Base-by-base conservation (phyloP, 2,797 vertebrate species). In the Cercopithecus neglectus region DNA sequence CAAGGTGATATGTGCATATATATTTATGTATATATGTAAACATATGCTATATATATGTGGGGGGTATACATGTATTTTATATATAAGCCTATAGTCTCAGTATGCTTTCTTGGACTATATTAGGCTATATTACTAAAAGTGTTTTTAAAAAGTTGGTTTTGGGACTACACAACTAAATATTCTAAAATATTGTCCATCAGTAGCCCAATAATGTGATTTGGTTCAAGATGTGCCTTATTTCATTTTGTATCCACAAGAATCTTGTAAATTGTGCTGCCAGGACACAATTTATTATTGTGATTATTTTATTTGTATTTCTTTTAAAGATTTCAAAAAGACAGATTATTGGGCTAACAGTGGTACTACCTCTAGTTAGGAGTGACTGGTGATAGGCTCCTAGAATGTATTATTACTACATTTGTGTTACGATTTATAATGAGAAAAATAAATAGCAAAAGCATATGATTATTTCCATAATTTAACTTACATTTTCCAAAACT, bases 381-480 rank as follows among this genome's bases (percentile, higher is more conserved):
- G 61, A 89, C 24, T 98, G 85, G 76, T 96, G 89, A 92, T 53
- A 93, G 46, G 36, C 19, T 98, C 96, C 94, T 96, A 28, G 26
- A 90, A 53, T 90, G 96, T 97, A 97, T 92, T 96, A 96, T 96
- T 98, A 98, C 67, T n/a, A 30, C 64, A 92, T 97, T 98, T 98
- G 91, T 94, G 89, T 96, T 97, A 61, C 0, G 14, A 95, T 98
- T 97, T 46, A 74, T 97, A 98, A 98, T 90, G 87, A 96, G 97
- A 97, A 98, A 98, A 98, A 98, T 97, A 98, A 98, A 98, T 98
- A 98, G 83, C 85, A 97, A 89, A 98, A 96, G 93, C 97, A 96
- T 96, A 95, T 26, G 44, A 98, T 97, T 98, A 98, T 96, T 98
- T 98, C 97, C 97, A 96, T 98, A 98, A 98, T 98, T 96, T 97